Evolutionary conservation across 2,888 invertebrate genomes (phyloP).

Genomic region (Ferdinandea cuprea): DNA sequence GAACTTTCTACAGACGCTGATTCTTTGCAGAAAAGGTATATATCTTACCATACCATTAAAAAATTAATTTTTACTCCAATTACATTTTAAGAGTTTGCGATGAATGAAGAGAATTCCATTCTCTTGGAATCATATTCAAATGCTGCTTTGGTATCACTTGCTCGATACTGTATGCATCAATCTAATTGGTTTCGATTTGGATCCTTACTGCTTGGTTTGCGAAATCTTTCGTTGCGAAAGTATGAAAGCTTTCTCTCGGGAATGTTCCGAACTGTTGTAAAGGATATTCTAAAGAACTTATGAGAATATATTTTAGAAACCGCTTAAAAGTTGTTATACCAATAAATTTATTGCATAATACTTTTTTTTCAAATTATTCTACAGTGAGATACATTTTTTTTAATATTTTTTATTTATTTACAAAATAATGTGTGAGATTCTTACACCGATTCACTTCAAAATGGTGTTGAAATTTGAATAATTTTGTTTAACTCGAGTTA

Average conservation of each 20-base stretch:
- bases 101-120: slow-evolving; percentile 78
- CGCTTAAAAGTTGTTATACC: too few species aligned
- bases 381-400: too few species aligned
- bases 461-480: too few species aligned
- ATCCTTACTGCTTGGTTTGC: slow-evolving; percentile 80
- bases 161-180: slow-evolving; percentile 81
- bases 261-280: slow-evolving; percentile 79
- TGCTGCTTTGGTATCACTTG: slow-evolving; percentile 80
- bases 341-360: too few species aligned
- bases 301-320: neutral
- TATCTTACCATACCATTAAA: neutral
- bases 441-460: too few species aligned
- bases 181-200: slow-evolving; percentile 82
- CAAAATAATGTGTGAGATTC: too few species aligned
- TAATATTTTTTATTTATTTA: too few species aligned
- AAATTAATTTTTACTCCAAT: neutral
- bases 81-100: slow-evolving; percentile 78
- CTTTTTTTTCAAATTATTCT: too few species aligned
- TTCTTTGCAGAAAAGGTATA: slow-evolving; percentile 84
- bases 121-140: slow-evolving; percentile 80
- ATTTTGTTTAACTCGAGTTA: too few species aligned
- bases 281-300: slow-evolving; percentile 78
- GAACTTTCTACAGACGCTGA: slow-evolving; percentile 84
- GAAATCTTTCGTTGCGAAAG: slow-evolving; percentile 80
- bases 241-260: slow-evolving; percentile 79